Percentiles rank a stretch among this genome's conserved stretches.
phyloP scores from a whole-genome alignment of 2,797 vertebrate genomes.

The Chiroxiphia lanceolata region DNA sequence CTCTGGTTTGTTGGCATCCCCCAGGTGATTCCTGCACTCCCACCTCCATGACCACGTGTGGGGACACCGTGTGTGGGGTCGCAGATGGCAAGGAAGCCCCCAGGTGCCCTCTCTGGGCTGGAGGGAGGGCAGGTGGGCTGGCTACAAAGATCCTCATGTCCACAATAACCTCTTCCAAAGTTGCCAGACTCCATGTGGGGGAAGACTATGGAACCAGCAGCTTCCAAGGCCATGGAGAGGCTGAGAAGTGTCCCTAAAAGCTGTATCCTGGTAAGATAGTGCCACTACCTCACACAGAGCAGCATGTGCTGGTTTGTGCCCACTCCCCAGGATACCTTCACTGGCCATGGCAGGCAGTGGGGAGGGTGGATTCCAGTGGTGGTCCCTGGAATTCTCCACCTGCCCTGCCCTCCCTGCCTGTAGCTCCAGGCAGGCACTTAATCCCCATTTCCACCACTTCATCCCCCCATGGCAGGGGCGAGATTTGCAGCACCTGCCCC shows the following conservation, averaged over 20 bases:
- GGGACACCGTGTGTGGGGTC: background rate
- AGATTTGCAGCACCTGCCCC: background rate
- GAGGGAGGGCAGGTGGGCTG: background rate
- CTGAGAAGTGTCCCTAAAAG: background rate
- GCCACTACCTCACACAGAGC: no score
- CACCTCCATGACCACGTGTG: rapidly evolving
- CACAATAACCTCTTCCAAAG: background rate
- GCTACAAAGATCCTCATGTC: background rate
- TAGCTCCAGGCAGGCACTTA: background rate
- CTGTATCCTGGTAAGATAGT: background rate
- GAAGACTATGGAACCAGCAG: background rate
- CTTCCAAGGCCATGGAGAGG: background rate
- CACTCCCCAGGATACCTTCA: background rate
- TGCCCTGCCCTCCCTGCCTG: background rate
- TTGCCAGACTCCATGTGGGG: rapidly evolving
- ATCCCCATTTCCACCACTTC: background rate
- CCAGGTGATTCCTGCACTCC: background rate
- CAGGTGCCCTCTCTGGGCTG: background rate
- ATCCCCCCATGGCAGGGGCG: no score
- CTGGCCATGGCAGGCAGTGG: background rate
- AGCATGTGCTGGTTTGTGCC: background rate
- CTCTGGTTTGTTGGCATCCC: background rate
- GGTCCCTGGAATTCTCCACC: rapidly evolving
- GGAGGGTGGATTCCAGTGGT: background rate
- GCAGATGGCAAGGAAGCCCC: background rate